A percentile compares a stretch with the other conserved stretches of the same genome.
phyloP scores from a whole-genome alignment of 1,140 invertebrate species.

The Oppia nitens region DNA sequence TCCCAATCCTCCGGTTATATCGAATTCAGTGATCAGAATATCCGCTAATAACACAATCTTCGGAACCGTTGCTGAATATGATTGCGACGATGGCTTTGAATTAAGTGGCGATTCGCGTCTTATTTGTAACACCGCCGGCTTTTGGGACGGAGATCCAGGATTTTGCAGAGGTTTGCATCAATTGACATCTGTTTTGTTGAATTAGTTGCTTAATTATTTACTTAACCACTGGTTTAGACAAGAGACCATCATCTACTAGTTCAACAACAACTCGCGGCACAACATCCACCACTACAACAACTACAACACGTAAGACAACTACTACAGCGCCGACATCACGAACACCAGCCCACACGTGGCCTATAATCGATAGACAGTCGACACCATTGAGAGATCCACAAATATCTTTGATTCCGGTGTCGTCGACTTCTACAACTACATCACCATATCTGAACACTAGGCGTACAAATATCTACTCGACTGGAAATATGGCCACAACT shows the following conservation, averaged over 20 bases:
- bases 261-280: conserved; percentile 12
- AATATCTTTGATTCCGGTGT: neutral
- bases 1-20: conserved; percentile 47
- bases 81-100: conserved; percentile 44
- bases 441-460: neutral
- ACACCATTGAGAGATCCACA: neutral
- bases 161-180: conserved; percentile 15
- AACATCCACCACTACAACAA: conserved; percentile 13
- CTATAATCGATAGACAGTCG: neutral
- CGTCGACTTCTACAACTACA: neutral
- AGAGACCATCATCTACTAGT: conserved; percentile 4
- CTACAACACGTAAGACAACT: neutral
- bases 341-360: neutral
- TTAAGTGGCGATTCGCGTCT: conserved; percentile 45
- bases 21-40: conserved; percentile 47
- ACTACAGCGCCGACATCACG: neutral
- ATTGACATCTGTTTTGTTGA: neutral
- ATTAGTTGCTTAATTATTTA: neutral
- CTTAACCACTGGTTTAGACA: neutral
- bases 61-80: conserved; percentile 53
- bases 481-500: neutral
- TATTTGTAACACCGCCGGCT: conserved; percentile 51
- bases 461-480: neutral
- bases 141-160: conserved; percentile 57
- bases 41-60: conserved; percentile 44